Percentiles rank a stretch among this genome's conserved stretches.
Evolutionary conservation across 2,888 invertebrate genomes (phyloP).

Genomic region (Agrypnus murinus): DNA sequence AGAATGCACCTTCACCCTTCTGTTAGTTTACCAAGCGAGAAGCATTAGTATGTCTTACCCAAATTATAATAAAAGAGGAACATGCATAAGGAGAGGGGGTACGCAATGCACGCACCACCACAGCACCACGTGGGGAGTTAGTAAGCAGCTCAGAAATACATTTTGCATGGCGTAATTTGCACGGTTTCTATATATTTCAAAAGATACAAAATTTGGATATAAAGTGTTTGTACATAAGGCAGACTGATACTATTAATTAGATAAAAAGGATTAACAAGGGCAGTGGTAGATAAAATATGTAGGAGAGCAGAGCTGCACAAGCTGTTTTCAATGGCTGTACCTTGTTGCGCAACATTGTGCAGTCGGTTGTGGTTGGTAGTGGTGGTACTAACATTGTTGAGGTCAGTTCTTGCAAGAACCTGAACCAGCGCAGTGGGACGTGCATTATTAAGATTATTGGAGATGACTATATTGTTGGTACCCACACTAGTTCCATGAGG

Average conservation of each 20-base stretch:
- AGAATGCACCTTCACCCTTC: conserved; percentile 64
- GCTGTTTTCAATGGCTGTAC: conserved; percentile 64
- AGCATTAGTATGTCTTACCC: conserved; percentile 59
- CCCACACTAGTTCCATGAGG: conserved; percentile 79
- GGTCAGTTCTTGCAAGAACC: conserved; percentile 71
- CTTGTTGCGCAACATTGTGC: conserved; percentile 72
- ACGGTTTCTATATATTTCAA: conserved; percentile 35
- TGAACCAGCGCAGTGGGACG: conserved; percentile 71
- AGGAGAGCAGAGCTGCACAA: conserved; percentile 57
- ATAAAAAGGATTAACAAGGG: conserved; percentile 42
- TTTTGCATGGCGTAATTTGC: conserved; percentile 44
- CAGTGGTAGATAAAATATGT: conserved; percentile 42
- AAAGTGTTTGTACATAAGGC: conserved; percentile 39
- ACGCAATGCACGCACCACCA: conserved; percentile 70
- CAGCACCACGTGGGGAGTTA: conserved; percentile 68
- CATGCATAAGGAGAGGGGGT: conserved; percentile 60
- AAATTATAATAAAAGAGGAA: conserved; percentile 53
- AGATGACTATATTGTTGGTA: conserved; percentile 74
- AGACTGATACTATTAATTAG: conserved; percentile 43
- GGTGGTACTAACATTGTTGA: conserved; percentile 73
- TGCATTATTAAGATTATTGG: conserved; percentile 72
- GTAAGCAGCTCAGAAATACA: conserved; percentile 62
- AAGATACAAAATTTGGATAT: conserved; percentile 43
- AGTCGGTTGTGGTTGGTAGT: conserved; percentile 72
- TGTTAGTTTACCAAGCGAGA: conserved; percentile 57